Evolutionary conservation across 2,797 vertebrate species (phyloP).

Genomic region (Malacoctenus gilli): DNA sequence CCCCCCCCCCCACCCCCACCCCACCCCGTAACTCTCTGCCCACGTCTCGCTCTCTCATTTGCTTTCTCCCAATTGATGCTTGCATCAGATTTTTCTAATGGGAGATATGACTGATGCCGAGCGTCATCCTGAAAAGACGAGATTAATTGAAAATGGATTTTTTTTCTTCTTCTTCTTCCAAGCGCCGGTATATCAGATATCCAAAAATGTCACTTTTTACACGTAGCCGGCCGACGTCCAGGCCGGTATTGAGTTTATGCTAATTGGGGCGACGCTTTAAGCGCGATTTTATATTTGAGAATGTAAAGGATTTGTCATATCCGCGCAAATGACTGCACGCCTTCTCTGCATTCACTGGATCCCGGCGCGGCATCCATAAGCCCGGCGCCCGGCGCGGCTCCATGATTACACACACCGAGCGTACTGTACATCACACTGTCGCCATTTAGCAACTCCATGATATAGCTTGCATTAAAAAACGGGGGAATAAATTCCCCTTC

Average conservation of each 20-base stretch:
- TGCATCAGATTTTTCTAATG: neutral
- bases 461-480: slow-evolving; percentile 67
- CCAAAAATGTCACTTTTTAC: slow-evolving; percentile 23
- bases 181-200: slow-evolving; percentile 22
- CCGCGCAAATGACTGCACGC: slow-evolving; percentile 16
- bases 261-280: slow-evolving; percentile 38
- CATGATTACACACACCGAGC: slow-evolving; percentile 51
- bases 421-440: slow-evolving; percentile 63
- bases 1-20: slow-evolving; percentile 11
- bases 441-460: slow-evolving; percentile 61
- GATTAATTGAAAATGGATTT: slow-evolving; percentile 12
- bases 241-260: slow-evolving; percentile 20
- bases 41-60: slow-evolving; percentile 27
- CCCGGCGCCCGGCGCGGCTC: slow-evolving; percentile 30
- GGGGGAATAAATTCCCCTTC: slow-evolving; percentile 66
- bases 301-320: slow-evolving; percentile 51
- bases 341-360: slow-evolving; percentile 23
- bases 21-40: slow-evolving; percentile 16
- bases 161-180: too few relatives aligned
- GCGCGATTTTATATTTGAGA: slow-evolving; percentile 32
- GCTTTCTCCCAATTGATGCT: slow-evolving; percentile 7
- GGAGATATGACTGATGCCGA: slow-evolving; percentile 12
- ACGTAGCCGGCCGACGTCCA: slow-evolving; percentile 4
- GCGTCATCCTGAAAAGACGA: slow-evolving; percentile 1
- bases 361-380: slow-evolving; percentile 32